A percentile compares a stretch with the other conserved stretches of the same genome.
phyloP scores from a whole-genome alignment of 2,113 vertebrate species.

The Gnathonemus echidnorhynchus region DNA sequence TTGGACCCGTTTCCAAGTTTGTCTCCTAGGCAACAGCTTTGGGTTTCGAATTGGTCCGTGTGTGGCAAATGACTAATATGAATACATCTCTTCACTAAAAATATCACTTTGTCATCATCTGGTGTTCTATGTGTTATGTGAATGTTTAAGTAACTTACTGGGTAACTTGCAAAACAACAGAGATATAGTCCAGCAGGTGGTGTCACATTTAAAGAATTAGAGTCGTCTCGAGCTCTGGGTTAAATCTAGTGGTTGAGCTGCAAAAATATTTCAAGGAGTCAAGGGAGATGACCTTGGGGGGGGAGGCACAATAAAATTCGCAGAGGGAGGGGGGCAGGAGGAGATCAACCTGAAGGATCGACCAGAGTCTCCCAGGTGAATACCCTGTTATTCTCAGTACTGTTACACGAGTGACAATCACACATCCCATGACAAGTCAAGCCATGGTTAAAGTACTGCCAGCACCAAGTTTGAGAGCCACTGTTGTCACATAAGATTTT shows the following conservation, averaged over 20 bases:
- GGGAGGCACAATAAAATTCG: not conserved
- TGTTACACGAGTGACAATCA: not conserved
- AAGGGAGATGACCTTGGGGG: not conserved
- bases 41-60: not conserved
- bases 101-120: not conserved
- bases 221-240: not conserved
- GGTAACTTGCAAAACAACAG: not conserved
- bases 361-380: not conserved
- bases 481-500: not conserved
- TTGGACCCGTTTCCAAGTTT: not conserved
- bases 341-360: not conserved
- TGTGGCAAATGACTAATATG: not conserved
- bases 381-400: not conserved
- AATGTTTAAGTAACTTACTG: not conserved
- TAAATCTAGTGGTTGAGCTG: not conserved
- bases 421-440: not conserved
- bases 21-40: conserved; percentile 6
- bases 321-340: not conserved
- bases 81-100: not conserved
- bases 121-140: not conserved
- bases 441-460: not conserved
- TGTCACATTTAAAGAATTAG: not conserved
- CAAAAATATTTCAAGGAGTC: not conserved
- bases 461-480: not conserved
- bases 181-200: not conserved